Evolutionary conservation across 2,888 invertebrate genomes (phyloP).

Genomic region (Cantharis lateralis): DNA sequence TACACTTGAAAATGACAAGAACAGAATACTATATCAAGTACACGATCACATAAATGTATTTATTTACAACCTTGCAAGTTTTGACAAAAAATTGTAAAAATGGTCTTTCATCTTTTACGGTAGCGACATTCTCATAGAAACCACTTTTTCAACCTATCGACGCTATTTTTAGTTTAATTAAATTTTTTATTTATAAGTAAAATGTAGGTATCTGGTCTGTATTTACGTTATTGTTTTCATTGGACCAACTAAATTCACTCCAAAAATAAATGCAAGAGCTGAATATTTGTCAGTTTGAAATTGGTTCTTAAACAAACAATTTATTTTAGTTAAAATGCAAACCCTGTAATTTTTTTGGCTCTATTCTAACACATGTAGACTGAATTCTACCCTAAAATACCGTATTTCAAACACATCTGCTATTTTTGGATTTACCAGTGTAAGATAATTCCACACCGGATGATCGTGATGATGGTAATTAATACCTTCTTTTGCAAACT

Average conservation of each 20-base stretch:
- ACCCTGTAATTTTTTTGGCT: conserved; percentile 15
- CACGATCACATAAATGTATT: conserved; percentile 9
- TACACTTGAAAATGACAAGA: conserved; percentile 17
- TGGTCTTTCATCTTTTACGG: background rate
- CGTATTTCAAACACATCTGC: conserved; percentile 22
- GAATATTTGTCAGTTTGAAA: background rate
- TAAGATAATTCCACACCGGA: conserved; percentile 5
- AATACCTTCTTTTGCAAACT: conserved; percentile 3
- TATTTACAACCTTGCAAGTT: conserved; percentile 22
- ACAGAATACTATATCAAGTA: conserved; percentile 10
- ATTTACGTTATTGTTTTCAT: background rate
- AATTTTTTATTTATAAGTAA: background rate
- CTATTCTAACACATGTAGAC: conserved; percentile 18
- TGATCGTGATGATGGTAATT: conserved; percentile 2
- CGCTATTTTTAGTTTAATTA: background rate
- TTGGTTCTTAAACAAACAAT: background rate
- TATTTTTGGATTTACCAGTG: conserved; percentile 15
- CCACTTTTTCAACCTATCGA: background rate
- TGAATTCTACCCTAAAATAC: conserved; percentile 16
- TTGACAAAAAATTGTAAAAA: conserved; percentile 3
- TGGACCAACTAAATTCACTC: background rate
- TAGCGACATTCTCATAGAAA: background rate
- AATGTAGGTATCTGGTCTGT: background rate
- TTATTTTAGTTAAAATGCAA: conserved; percentile 6
- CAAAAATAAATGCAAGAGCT: background rate